Conservation (phyloP, 2,113 vertebrate genomes). For the Benitochromis conjunctus region DNA sequence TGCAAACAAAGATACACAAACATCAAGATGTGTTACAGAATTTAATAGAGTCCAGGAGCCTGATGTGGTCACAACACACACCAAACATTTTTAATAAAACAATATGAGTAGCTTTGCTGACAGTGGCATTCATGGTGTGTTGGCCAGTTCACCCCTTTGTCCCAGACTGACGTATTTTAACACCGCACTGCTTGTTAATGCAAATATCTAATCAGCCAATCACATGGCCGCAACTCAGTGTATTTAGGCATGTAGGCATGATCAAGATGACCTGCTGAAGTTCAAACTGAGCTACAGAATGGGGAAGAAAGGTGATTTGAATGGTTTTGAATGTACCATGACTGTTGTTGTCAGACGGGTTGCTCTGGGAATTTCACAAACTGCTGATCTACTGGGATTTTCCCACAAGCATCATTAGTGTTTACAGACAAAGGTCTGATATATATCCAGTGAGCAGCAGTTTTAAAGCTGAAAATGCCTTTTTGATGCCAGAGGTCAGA, state of each 20-base stretch:
- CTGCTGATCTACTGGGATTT: background rate
- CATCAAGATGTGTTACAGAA: background rate
- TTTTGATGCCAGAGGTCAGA: background rate
- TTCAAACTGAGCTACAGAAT: background rate
- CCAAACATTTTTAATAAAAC: background rate
- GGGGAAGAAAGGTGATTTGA: background rate
- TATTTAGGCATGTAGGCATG: background rate
- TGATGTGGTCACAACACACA: background rate
- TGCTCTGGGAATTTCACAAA: background rate
- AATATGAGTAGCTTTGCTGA: background rate
- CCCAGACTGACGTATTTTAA: background rate
- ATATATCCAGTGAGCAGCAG: background rate
- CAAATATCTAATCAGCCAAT: background rate
- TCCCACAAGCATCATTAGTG: background rate
- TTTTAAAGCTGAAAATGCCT: background rate
- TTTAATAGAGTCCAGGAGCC: background rate
- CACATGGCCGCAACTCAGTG: background rate
- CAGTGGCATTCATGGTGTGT: background rate
- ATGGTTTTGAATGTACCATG: background rate
- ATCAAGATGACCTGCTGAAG: background rate
- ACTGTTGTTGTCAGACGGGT: background rate
- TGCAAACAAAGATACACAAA: constrained; percentile 40
- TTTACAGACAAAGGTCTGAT: background rate
- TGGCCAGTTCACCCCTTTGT: background rate
- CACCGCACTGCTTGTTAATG: background rate